Evolutionary conservation across 2,888 invertebrate species (phyloP).

Genomic region (Kryphioiulus occultus): DNA sequence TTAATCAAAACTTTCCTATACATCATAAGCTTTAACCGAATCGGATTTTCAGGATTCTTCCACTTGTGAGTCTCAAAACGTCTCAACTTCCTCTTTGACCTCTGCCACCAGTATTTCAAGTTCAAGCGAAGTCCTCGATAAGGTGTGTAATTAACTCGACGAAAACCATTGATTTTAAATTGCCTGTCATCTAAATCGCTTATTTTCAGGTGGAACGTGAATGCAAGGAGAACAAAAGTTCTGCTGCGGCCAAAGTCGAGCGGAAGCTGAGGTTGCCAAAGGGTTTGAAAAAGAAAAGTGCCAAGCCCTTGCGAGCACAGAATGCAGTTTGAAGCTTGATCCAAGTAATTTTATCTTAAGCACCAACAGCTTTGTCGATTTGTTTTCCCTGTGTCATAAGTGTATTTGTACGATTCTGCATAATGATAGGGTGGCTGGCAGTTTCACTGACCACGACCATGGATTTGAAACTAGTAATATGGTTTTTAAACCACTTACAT

Average conservation of each 20-base stretch:
- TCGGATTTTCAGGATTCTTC: background rate
- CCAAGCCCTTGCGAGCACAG: background rate
- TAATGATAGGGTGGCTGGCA: background rate
- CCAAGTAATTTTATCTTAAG: no score
- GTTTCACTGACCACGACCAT: background rate
- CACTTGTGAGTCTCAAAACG: background rate
- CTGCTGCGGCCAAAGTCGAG: background rate
- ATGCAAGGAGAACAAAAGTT: background rate
- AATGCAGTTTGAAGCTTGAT: background rate
- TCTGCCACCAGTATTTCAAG: background rate
- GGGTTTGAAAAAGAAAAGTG: background rate
- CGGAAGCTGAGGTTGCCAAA: background rate
- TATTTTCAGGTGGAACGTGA: background rate
- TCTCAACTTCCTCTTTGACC: background rate
- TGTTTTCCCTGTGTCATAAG: no score
- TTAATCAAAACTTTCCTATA: background rate
- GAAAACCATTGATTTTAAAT: background rate
- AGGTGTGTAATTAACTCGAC: background rate
- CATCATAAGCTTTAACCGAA: no score
- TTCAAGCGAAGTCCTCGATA: background rate
- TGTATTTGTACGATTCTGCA: background rate
- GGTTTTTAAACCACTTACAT: background rate
- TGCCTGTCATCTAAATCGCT: background rate
- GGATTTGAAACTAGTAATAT: background rate
- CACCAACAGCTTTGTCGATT: no score